Base-by-base conservation (phyloP, 2,888 invertebrate genomes). In the Cheilosia pagana region DNA sequence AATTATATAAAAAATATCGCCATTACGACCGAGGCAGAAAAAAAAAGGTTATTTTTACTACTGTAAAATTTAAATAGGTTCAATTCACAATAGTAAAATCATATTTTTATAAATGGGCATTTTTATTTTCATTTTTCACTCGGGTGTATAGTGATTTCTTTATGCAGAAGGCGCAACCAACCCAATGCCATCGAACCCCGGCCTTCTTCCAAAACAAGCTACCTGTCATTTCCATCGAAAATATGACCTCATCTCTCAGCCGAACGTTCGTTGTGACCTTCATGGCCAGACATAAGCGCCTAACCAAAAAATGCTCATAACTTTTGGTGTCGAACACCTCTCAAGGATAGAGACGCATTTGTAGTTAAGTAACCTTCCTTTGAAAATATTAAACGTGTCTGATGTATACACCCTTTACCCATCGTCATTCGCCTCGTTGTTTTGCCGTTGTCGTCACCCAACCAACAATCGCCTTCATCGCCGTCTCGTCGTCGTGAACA, bases 281-380 rank as follows among this genome's bases (percentile, higher is more conserved):
- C 53, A 67, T 60, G 55, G 59, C 23, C 72, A 71, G 39, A 59
- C 59, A 59, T 8, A 62, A 55, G 10, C 48, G 35, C 25, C 41
- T 55, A 52, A 28, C 65, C n/a, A 74, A 60, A 28, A 79, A 53
- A 67, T 67, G 67, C 48, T 62, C 45, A 39, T 72, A 65, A 76
- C 39, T 70, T 65, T 21, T 28, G 43, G 67, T 72, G 67, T 35
- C 57, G 19, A 55, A 55, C 21, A 25, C 31, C 16, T 55, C 39
- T 76, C 85, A 81, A 85, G 75, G 76, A 67, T 81, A 76, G 85
- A 85, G 85, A 81, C 75, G 50, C 70, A 71, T 71, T 75, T 75
- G 60, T 67, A 85, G 81, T 81, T 81, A 71, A 76, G 75, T 81
- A 67, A 85, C 85, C 85, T 85, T 83, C 53, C 62, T 57, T 62